Conservation (phyloP, 2,888 invertebrate genomes). For the Camptogramma bilineatum region DNA sequence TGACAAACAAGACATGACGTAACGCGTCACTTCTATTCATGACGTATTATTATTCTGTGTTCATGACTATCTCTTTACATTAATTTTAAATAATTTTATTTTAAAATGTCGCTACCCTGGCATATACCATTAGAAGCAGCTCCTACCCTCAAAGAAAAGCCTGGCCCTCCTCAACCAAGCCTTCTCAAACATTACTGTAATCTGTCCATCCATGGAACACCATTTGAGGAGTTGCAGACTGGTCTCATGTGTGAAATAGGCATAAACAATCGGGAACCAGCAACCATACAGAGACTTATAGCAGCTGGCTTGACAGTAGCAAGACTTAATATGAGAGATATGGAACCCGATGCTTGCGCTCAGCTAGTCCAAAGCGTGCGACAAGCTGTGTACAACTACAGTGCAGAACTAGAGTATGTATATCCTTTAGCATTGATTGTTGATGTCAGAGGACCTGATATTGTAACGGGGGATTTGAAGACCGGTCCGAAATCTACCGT, state of each 20-base stretch:
- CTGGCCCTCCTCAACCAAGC: slow-evolving; percentile 53
- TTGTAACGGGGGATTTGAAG: slow-evolving; percentile 75
- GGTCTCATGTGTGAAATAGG: slow-evolving; percentile 80
- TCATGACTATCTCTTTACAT: too few species aligned
- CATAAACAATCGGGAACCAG: slow-evolving; percentile 66
- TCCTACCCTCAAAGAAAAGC: slow-evolving; percentile 52
- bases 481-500: slow-evolving; percentile 66
- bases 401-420: slow-evolving; percentile 76
- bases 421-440: slow-evolving; percentile 79
- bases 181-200: slow-evolving; percentile 71
- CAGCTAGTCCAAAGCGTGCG: slow-evolving; percentile 77
- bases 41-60: too few species aligned
- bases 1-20: too few species aligned
- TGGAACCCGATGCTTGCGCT: slow-evolving; percentile 73
- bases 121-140: slow-evolving; percentile 73
- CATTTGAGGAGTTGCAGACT: slow-evolving; percentile 76
- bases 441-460: slow-evolving; percentile 73
- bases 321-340: slow-evolving; percentile 72
- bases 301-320: slow-evolving; percentile 80
- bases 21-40: too few species aligned
- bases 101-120: slow-evolving; percentile 74
- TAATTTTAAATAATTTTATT: not conserved
- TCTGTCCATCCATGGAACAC: slow-evolving; percentile 65
- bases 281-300: slow-evolving; percentile 74
- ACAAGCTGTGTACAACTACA: slow-evolving; percentile 79